Evolutionary conservation across 2,113 vertebrate species (phyloP), one percentile per base, ranked within the genome.

Genomic region (Salvelinus sp.): DNA sequence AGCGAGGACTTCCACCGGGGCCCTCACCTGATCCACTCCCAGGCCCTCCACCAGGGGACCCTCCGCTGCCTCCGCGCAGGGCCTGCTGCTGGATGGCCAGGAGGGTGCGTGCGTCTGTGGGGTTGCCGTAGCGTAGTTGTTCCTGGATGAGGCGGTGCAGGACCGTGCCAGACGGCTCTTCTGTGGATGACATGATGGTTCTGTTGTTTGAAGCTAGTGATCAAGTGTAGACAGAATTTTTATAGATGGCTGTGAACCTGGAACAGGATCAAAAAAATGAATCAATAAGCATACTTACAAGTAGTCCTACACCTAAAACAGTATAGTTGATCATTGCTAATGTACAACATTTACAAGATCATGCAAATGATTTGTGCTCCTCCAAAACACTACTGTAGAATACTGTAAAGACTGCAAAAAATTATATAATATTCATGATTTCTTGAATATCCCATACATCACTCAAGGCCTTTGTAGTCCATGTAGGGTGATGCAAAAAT

Each of bases 11-110:
- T 54, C 50, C 50, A 54, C 91, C 90, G 79, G 83, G 83, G 74
- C 89, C 88, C 18, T 91, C 90, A 0, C 91, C 58, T 16, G 20
- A 89, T 22, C 84, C 89, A 14, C 91, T 89, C 83, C 91, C 86
- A 58, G 88, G 88, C 44, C 86, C 88, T 0, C 92, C 86, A 25
- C 95, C 4, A 14, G 50, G 50, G 50, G 50, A 54, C 50, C 50
- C 50, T 3, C 16, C 16, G 50, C 1, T 18, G 16, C 50, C 93
- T 54, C 96, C 96, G 0, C 97, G 94, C 91, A 99, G 93, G 70
- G 98, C 98, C 90, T 99, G 98, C 91, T 99, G 97, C 92, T 99
- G 98, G 90, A 99, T 99, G 84, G 97, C 97, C 86, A 99, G 87
- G 86, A 99, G 94, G 0, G 97, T 97, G 72, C 96, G 96, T 14